phyloP scores from a whole-genome alignment of 2,797 vertebrate genomes.

The Pangasius larnaudii region DNA sequence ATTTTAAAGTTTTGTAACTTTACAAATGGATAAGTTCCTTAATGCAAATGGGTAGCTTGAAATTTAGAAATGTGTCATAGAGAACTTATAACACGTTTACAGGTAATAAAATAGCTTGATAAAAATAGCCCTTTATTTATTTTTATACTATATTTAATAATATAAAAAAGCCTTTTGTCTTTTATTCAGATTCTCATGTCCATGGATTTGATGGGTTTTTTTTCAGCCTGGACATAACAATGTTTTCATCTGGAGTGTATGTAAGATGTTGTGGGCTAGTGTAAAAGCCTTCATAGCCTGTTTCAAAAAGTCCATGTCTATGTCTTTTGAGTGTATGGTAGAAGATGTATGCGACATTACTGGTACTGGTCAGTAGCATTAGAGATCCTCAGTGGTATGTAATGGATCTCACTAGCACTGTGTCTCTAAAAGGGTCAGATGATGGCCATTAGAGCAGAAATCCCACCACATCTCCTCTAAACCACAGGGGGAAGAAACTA shows the following conservation, averaged over 20 bases:
- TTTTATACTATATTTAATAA: no score
- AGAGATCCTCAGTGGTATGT: conserved; percentile 24
- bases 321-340: not conserved
- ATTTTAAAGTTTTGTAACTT: not conserved
- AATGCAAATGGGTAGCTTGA: not conserved
- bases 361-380: conserved; percentile 18
- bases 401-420: conserved; percentile 34
- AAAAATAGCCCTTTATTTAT: no score
- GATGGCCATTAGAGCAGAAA: conserved; percentile 35
- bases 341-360: not conserved
- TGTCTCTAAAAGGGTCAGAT: conserved; percentile 51
- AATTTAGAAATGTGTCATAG: not conserved
- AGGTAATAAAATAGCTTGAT: not conserved
- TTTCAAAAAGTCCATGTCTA: not conserved
- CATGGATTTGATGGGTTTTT: not conserved
- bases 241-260: not conserved
- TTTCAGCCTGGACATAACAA: not conserved
- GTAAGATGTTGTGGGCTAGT: not conserved
- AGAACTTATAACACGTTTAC: not conserved
- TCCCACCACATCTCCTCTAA: conserved; percentile 38
- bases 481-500: not conserved
- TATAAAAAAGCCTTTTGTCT: no score
- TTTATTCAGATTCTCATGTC: not conserved
- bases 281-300: not conserved
- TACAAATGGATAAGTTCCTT: not conserved